Base-by-base conservation (phyloP, 2,797 vertebrate species). In the Oryzias sinensis region DNA sequence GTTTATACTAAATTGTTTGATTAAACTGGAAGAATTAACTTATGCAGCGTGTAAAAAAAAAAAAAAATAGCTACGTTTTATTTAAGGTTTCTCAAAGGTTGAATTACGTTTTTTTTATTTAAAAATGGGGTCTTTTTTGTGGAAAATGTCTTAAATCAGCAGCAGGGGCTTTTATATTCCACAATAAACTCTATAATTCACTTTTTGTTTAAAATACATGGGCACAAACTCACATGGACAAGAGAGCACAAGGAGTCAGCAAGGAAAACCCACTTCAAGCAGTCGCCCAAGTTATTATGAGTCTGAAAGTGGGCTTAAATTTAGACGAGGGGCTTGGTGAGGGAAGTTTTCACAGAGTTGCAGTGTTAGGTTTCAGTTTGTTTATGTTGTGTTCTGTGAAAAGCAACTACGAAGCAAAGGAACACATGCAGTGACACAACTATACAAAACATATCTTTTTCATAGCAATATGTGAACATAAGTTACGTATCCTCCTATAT, bases 261-360 rank as follows among this genome's bases (percentile, higher is more conserved):
- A 29, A 22, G 33, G 42, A 50, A 43, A 15, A 50, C 42, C 51
- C 1, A 14, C 37, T 43, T 44, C 49, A 60, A 51, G 55, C 87
- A 82, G 84, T 79, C 84, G 82, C 43, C 56, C 5, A 57, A 60
- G 65, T 77, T 86, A 82, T 87, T 85, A 76, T 68, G 45, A 76
- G 81, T 57, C 16, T 62, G 53, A 53, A 79, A 72, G 74, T 72
- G 81, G 64, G 70, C 68, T 43, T 42, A 18, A 55, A 40, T 52
- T 40, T 2, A 14, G 47, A 25, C 25, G 46, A 58, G 24, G 50
- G 76, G 29, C 43, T 50, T 47, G 37, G 40, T 50, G 40, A 67
- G 52, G 53, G 56, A 76, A 58, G 68, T 74, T 72, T 70, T 70
- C 49, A 51, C 52, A 49, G 53, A 50, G 57, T 43, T 44, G 27